Base-by-base conservation (phyloP, 2,888 invertebrate species). In the Microctonus aethiopoides region DNA sequence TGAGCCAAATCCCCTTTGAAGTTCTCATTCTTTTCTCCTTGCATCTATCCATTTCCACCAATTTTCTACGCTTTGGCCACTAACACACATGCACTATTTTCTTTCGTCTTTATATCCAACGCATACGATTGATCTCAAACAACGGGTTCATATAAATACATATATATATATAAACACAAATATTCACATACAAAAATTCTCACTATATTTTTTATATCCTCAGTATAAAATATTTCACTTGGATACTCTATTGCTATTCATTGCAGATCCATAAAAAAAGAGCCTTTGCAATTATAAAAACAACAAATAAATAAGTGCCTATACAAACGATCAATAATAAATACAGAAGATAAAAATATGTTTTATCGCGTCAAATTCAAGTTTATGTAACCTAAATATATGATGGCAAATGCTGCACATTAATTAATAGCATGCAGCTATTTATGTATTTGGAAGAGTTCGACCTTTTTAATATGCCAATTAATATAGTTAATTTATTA, bases 71-170 rank as follows among this genome's bases (percentile, higher is more conserved):
- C 54, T 54, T 54, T 54, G 54, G 11, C 13, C 54, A 26, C 54
- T 54, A 24, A 54, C 26, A 54, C 54, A 26, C 26, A 52, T 11
- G 54, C 24, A 54, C 26, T 54, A 54, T 54, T 54, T 54, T 54
- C 54, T 26, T 54, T 11, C n/a, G 11, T 26, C 24, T 57, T 16
- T 34, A 16, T 57, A 57, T 29, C 16, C 34, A 3, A 16, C 57
- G 5, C 10, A 46, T 16, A 29, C 32, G 34, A 57, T 57, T 57
- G 57, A 57, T 57, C 32, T 29, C 32, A 32, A 57, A 57, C 32
- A 57, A 57, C 34, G 20, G 57, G 13, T 13, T 26, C n/a, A 56
- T 16, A 20, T n/a, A 16, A 46, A 46, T 7, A n/a, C 46, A 2
- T 46, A 16, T 16, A 46, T 46, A 7, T 46, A 7, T 46, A 9